Base-by-base conservation (phyloP, 2,797 vertebrate genomes). In the Anomalospiza imberbis region DNA sequence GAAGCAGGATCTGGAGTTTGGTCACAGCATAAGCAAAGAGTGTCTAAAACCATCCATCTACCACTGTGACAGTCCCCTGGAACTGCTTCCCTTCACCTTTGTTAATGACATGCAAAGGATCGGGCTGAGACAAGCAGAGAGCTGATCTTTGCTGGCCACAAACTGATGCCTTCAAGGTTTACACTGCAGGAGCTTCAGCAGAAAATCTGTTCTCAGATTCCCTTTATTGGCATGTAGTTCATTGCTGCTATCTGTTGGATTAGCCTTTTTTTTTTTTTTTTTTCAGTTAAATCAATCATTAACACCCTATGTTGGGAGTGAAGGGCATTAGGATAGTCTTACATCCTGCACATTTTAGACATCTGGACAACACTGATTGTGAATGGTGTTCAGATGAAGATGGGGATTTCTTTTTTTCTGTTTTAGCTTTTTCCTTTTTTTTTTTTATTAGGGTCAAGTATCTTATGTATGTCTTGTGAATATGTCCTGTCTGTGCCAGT, bases 121-220 rank as follows among this genome's bases (percentile, higher is more conserved):
- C 29, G 10, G 63, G 67, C 66, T 82, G 50, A 82, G 91, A 80
- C 47, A 70, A 88, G 70, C n/a, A 40, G 38, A 68, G 94, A 82
- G 66, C 34, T n/a, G 62, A 89, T 75, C 82, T 44, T 63, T 55
- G 80, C n/a, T 77, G 93, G 26, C 36, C 61, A 72, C 78, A 75
- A 36, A 50, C 10, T 42, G 66, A 85, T 8, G 5, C 42, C 83
- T 91, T 80, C 79, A 60, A 89, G 86, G 73, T 89, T 81, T 88
- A 36, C 67, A 38, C 48, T 80, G 62, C 36, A 31, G 50, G 13
- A 78, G 38, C 32, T 58, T 91, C 81, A 91, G 40, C 71, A 94
- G 63, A 20, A 94, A 86, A 88, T 92, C 89, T 89, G 63, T 82
- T 84, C 85, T 95, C 75, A 92, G 44, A 63, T 86, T 92, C 58